Evolutionary conservation across 2,888 invertebrate species (phyloP), one percentile per base, ranked within the genome.

Genomic region (Platynereis dumerilii): DNA sequence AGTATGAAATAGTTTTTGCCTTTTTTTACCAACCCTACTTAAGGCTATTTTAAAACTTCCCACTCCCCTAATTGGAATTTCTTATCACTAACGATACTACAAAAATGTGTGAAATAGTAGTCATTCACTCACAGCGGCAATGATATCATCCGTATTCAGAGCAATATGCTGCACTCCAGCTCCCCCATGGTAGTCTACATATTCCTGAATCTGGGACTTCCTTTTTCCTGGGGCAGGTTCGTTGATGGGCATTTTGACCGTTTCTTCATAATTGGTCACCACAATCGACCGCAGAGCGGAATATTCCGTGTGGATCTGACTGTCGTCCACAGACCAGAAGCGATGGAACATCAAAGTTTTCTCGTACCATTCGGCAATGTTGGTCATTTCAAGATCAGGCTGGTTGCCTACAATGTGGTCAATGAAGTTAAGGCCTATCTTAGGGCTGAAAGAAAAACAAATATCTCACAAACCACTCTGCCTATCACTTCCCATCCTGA

Each of bases 331-430:
- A 0, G 97, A 97, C 98, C 98, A 99, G 86, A 96, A 97, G 76
- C 96, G 89, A 76, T 92, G 92, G 76, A 92, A 92, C 83, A 89
- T 87, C 28, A 92, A 84, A 67, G 87, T 88, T 64, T 88, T 87
- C 81, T 91, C 91, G 80, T 92, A 92, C 98, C 98, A 99, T 76
- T 92, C 89, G 0, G 92, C 95, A 0, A 90, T 91, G 42, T 88
- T 86, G 83, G 93, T 93, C 98, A 99, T 98, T 74, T 90, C 87
- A 55, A 90, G 85, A 77, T 97, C 94, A 0, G 97, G 96, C 84
- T 98, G 97, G 85, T 99, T 99, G 2, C 96, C 97, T 5, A 99
- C 99, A 59, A 95, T 91, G 81, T 99, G 99, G 83, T 99, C 99
- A 65, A 98, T 91, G 80, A 96, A 96, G 80, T 93, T 89, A 64